Conservation (phyloP, 2,888 invertebrate species). For the Sarcophaga caerulescens region DNA sequence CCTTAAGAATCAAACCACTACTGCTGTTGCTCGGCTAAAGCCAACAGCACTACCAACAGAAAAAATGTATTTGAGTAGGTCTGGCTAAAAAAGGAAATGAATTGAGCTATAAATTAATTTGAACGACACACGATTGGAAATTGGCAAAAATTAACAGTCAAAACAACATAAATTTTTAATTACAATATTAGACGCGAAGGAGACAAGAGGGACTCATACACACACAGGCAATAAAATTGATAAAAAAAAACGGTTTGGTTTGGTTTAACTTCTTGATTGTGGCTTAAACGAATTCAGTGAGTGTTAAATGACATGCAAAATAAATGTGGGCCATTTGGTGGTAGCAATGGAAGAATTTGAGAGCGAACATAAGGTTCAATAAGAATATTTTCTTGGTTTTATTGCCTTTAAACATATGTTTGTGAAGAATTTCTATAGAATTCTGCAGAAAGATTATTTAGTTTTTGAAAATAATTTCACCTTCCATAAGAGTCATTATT, state of each 20-base stretch:
- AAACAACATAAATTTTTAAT: slow-evolving; percentile 26
- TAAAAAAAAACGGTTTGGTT: neutral
- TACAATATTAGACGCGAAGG: neutral
- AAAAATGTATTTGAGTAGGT: slow-evolving; percentile 26
- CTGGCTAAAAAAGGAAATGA: neutral
- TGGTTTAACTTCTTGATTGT: neutral
- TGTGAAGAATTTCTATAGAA: too few relatives aligned
- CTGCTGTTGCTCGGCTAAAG: neutral
- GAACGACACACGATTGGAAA: neutral
- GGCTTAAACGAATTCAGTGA: slow-evolving; percentile 14
- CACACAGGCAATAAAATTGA: neutral
- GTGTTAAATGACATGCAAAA: neutral
- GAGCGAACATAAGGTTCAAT: too few relatives aligned
- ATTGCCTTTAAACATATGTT: too few relatives aligned
- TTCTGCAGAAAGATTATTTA: too few relatives aligned
- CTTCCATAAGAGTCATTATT: too few relatives aligned
- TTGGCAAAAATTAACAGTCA: slow-evolving; percentile 20
- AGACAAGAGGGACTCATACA: neutral
- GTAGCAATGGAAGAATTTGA: neutral
- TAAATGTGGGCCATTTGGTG: neutral
- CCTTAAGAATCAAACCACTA: neutral
- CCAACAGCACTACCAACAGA: neutral
- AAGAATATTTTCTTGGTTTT: too few relatives aligned
- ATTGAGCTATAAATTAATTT: slow-evolving; percentile 15
- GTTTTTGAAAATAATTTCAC: too few relatives aligned